phyloP scores from a whole-genome alignment of 53 echinoderm and acorn worm genomes.

The Patiria pectinifera region DNA sequence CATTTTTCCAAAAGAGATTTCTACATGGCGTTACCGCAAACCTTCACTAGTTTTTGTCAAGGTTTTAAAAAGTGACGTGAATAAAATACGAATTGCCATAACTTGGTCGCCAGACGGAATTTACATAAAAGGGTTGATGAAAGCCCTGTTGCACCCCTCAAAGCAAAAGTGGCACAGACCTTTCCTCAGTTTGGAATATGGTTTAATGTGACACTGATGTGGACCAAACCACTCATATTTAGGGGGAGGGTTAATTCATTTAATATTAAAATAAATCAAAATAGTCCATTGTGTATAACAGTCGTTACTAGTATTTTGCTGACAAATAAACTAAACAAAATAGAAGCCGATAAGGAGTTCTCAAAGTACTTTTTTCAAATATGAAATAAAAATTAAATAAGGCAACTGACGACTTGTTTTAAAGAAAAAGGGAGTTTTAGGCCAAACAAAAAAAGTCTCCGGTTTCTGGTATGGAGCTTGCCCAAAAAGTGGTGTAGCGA shows the following conservation, averaged over 20 bases:
- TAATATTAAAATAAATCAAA: background rate
- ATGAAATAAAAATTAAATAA: conserved; percentile 6
- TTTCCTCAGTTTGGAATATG: background rate
- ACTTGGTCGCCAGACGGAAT: too few relatives aligned
- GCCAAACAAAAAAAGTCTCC: too few relatives aligned
- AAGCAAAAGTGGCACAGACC: background rate
- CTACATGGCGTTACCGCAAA: too few relatives aligned
- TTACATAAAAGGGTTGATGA: too few relatives aligned
- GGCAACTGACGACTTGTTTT: background rate
- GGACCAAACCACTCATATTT: background rate
- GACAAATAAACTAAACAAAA: background rate
- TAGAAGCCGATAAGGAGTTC: background rate
- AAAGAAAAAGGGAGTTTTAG: background rate
- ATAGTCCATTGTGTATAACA: background rate
- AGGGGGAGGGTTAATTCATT: background rate
- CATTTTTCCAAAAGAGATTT: too few relatives aligned
- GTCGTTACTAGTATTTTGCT: background rate
- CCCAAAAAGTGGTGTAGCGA: too few relatives aligned
- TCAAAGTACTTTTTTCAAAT: conserved; percentile 16
- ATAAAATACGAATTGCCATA: too few relatives aligned
- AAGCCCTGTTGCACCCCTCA: background rate
- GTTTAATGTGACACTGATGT: too few relatives aligned
- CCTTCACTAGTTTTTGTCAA: too few relatives aligned
- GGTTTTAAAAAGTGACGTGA: too few relatives aligned
- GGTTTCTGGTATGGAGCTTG: too few relatives aligned